Evolutionary conservation across 2,797 vertebrate species (phyloP).

Genomic region (Hippocampus kuda): DNA sequence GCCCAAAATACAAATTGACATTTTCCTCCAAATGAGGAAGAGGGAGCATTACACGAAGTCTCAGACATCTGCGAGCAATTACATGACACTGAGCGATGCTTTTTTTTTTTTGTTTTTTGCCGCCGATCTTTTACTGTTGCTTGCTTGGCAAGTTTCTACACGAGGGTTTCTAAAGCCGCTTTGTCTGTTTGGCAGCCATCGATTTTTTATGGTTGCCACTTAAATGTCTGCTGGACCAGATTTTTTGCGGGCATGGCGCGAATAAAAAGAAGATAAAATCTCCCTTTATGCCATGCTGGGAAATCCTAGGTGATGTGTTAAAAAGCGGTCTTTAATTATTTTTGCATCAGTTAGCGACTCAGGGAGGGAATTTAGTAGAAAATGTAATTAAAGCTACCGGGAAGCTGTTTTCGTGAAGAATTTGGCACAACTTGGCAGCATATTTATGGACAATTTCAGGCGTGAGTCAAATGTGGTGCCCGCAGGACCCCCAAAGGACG

Average conservation of each 20-base stretch:
- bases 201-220: slow-evolving; percentile 3
- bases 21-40: too few species aligned
- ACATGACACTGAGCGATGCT: not conserved
- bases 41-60: too few species aligned
- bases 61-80: too few species aligned
- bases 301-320: not conserved
- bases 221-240: not conserved
- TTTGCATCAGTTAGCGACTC: not conserved
- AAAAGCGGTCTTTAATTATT: not conserved
- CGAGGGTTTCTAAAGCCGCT: not conserved
- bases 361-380: not conserved
- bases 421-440: not conserved
- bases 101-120: not conserved
- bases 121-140: not conserved
- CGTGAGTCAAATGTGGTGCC: too few species aligned
- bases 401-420: not conserved
- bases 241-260: not conserved
- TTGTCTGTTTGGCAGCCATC: slow-evolving; percentile 4
- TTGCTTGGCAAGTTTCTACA: not conserved
- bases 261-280: not conserved
- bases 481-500: too few species aligned
- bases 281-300: not conserved
- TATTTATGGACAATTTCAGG: not conserved
- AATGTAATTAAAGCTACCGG: not conserved
- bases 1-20: too few species aligned